Base-by-base conservation (phyloP, 2,888 invertebrate genomes). In the Zonitis immaculata region DNA sequence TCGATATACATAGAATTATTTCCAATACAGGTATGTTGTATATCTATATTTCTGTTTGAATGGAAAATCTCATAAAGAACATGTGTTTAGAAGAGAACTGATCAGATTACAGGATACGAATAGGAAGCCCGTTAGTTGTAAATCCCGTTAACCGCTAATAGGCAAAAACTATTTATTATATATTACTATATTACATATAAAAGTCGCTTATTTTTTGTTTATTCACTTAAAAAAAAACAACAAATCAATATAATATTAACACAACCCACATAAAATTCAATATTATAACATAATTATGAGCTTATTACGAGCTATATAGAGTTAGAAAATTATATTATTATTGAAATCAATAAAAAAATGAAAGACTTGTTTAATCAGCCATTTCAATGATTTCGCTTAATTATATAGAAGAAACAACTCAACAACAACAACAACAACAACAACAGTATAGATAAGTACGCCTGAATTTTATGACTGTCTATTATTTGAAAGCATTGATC, bases 91-190 rank as follows among this genome's bases (percentile, higher is more conserved):
- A 35, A 49, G 45, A 49, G n/a, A 43, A 47, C 43, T 22, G 50
- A 54, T 54, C 54, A 51, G 44, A 51, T 54, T 54, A 51, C 54
- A 54, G 54, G 54, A 54, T 54, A 54, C 51, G 42, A 48, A 48
- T 47, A 44, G 54, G 54, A 54, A 54, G 48, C 54, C 51, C 42
- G 54, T 54, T 51, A 51, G 47, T 22, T 51, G 47, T 42, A 54
- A 51, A 54, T 54, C 51, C 54, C 54, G 54, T 53, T 53, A 53
- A 49, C 46, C 14, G 25, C 44, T 44, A 51, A 51, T 54, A 44
- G 51, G 44, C 54, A 51, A 50, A 51, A 47, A 47, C 14, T 12
- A 42, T 46, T 43, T 43, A 43, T 43, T 43, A 43, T 22, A 22
- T 22, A 22, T n/a, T n/a, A n/a, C n/a, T n/a, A n/a, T n/a, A n/a